Percentiles rank a stretch among this genome's conserved stretches.
Evolutionary conservation across 2,797 vertebrate species (phyloP).

Genomic region (Acanthiza pusilla): DNA sequence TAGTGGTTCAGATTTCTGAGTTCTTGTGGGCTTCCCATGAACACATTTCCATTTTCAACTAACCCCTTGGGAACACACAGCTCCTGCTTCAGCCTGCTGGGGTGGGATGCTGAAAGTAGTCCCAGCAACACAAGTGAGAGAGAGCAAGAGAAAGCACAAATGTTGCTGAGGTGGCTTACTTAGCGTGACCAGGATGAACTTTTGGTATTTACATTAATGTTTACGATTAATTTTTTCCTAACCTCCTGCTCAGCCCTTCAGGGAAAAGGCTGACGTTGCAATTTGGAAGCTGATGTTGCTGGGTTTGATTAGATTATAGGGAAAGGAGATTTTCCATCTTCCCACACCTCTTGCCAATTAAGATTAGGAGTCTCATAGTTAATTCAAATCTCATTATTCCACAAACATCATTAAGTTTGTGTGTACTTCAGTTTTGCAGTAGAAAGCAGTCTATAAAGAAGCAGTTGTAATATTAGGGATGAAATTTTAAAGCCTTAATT

Average conservation of each 20-base stretch:
- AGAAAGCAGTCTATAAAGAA: not conserved
- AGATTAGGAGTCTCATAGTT: not conserved
- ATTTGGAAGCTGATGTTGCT: not conserved
- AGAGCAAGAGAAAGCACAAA: not conserved
- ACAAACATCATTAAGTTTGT: not conserved
- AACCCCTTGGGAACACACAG: not conserved
- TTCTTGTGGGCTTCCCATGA: not conserved
- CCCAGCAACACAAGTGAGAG: not conserved
- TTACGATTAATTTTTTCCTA: not conserved
- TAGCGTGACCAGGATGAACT: not conserved
- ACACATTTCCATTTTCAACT: not conserved
- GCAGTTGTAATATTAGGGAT: not conserved
- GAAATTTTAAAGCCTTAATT: not conserved
- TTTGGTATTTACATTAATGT: not conserved
- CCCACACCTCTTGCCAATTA: not conserved
- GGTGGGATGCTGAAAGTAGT: not conserved
- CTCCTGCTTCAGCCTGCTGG: not conserved
- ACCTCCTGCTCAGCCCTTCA: not conserved
- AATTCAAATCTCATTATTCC: not conserved
- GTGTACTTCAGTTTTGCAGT: not conserved
- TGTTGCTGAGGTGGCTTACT: not conserved
- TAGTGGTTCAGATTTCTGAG: not conserved
- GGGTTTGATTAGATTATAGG: not conserved
- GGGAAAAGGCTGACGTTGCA: not conserved
- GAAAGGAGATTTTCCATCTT: slow-evolving; percentile 2